These are phyloP conservation scores for Trichopoda pennipes DNA, from an alignment of 2,888 invertebrate species.

Conservation along the genomic window DNA sequence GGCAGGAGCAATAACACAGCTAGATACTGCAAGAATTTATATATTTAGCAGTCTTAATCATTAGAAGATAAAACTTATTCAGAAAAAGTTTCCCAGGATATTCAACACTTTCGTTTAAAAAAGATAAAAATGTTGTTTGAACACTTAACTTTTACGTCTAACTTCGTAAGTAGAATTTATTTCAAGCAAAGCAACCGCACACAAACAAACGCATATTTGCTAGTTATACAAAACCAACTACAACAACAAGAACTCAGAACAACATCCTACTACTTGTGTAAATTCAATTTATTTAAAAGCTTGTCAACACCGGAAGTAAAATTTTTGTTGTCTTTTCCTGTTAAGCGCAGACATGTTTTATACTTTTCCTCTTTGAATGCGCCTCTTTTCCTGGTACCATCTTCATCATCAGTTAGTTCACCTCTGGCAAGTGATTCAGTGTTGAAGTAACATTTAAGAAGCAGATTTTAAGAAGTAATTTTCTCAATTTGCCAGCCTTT, in stretches of 20 bases:
- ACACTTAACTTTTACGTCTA: background rate
- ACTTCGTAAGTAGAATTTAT: background rate
- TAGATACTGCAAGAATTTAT: too few relatives aligned
- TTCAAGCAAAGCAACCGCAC: background rate
- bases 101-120: too few relatives aligned
- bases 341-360: background rate
- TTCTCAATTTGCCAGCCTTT: slow-evolving; percentile 34
- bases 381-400: background rate
- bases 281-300: slow-evolving; percentile 79
- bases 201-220: slow-evolving; percentile 25
- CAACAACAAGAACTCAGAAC: slow-evolving; percentile 5
- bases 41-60: too few relatives aligned
- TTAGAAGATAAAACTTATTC: too few relatives aligned
- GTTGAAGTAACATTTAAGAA: slow-evolving; percentile 11
- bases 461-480: slow-evolving; percentile 37
- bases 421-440: slow-evolving; percentile 13
- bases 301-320: slow-evolving; percentile 74
- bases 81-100: too few relatives aligned
- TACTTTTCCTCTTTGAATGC: slow-evolving; percentile 4
- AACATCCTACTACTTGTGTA: slow-evolving; percentile 70
- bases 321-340: slow-evolving; percentile 32
- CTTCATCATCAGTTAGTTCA: background rate
- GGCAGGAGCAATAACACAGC: too few relatives aligned
- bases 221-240: background rate
- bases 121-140: background rate